phyloP scores from a whole-genome alignment of 2,888 invertebrate genomes.

The Pristionchus mayeri region DNA sequence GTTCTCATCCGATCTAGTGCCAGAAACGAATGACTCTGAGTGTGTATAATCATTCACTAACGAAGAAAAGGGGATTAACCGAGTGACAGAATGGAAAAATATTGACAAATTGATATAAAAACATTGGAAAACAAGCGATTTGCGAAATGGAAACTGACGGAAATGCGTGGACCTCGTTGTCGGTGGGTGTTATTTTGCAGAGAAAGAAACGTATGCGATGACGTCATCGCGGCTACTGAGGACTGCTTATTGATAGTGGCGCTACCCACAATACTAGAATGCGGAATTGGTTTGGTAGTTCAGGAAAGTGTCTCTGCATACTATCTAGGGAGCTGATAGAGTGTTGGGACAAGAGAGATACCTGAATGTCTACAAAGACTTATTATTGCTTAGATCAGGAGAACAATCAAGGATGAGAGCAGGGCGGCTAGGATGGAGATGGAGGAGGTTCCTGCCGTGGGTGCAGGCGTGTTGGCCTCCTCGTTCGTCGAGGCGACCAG shows the following conservation, averaged over 20 bases:
- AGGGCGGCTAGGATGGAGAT: neutral
- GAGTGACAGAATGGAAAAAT: neutral
- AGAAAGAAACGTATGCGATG: neutral
- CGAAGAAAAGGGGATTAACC: slow-evolving; percentile 14
- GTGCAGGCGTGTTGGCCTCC: neutral
- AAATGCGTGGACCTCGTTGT: slow-evolving; percentile 26
- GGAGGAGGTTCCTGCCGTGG: neutral
- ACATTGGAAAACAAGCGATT: neutral
- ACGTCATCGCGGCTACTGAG: neutral
- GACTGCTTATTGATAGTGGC: neutral
- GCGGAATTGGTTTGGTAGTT: no score
- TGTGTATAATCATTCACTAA: slow-evolving; percentile 20
- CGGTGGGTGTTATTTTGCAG: neutral
- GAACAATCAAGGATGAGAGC: neutral
- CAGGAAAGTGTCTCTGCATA: no score
- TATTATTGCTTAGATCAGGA: slow-evolving; percentile 23
- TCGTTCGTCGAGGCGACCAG: slow-evolving; percentile 31
- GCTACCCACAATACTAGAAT: slow-evolving; percentile 1
- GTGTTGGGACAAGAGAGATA: no score
- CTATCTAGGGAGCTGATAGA: no score
- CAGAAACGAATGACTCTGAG: slow-evolving; percentile 19
- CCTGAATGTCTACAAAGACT: no score
- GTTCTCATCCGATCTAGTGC: no score
- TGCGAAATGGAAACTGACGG: slow-evolving; percentile 29
- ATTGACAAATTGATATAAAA: neutral